phyloP scores from a whole-genome alignment of 2,113 vertebrate species.

The Sigmodon hispidus region DNA sequence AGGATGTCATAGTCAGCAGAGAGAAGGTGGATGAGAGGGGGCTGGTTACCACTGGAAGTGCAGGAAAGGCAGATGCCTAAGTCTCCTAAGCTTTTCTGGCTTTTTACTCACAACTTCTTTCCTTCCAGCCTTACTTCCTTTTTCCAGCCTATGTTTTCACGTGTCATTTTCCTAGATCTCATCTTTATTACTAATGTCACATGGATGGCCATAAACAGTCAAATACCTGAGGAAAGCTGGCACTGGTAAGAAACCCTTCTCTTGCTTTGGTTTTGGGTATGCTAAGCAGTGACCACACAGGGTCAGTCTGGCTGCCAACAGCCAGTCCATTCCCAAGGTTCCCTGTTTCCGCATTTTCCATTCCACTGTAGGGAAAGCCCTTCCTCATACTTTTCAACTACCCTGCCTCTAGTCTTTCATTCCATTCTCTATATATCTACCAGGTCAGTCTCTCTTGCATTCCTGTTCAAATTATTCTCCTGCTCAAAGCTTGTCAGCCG shows the following conservation, averaged over 20 bases:
- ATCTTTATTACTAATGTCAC: neutral
- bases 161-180: neutral
- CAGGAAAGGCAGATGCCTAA: neutral
- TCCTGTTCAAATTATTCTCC: neutral
- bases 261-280: neutral
- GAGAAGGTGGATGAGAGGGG: neutral
- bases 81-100: neutral
- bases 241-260: neutral
- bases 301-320: neutral
- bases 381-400: neutral
- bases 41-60: fast-evolving
- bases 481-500: neutral
- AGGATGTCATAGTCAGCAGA: neutral
- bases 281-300: neutral
- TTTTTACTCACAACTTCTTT: neutral
- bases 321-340: neutral
- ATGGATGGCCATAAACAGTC: neutral
- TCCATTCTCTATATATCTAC: neutral
- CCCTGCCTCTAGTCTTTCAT: neutral
- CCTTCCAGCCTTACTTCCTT: neutral
- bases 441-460: neutral
- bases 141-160: neutral
- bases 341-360: neutral
- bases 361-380: neutral
- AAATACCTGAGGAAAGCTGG: neutral